phyloP scores from a whole-genome alignment of 1,140 invertebrate genomes.

The Dryas iulia region DNA sequence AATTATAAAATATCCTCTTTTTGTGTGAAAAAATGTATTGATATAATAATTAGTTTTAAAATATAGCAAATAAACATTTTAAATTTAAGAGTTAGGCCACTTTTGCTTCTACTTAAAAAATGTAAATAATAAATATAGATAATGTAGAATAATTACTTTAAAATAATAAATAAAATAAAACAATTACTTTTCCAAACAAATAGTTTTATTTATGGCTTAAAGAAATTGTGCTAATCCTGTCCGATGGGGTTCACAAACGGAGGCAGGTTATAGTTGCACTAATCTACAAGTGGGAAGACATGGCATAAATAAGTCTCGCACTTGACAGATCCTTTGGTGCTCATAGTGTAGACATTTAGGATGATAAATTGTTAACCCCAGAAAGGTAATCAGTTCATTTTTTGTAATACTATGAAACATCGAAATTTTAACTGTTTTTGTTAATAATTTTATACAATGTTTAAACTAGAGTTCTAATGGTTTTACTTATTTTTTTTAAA shows the following conservation, averaged over 20 bases:
- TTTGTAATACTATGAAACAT: too few relatives aligned
- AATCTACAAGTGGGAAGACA: constrained; percentile 48
- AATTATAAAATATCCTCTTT: too few relatives aligned
- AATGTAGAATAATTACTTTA: constrained; percentile 8
- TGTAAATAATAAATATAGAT: constrained; percentile 34
- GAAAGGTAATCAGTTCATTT: neutral
- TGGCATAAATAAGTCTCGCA: constrained; percentile 53
- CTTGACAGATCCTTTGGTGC: constrained; percentile 54
- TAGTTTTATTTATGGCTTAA: constrained; percentile 64
- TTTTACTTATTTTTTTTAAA: too few relatives aligned
- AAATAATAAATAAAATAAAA: constrained; percentile 46
- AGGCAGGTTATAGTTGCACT: constrained; percentile 39
- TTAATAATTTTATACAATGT: too few relatives aligned
- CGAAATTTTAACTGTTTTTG: too few relatives aligned
- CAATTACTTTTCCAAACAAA: constrained; percentile 59
- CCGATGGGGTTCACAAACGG: constrained; percentile 50
- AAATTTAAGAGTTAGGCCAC: neutral
- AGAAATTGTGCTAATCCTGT: constrained; percentile 59
- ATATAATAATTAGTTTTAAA: too few relatives aligned
- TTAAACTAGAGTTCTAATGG: too few relatives aligned
- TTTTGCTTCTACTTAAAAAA: constrained; percentile 1
- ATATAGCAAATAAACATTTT: too few relatives aligned
- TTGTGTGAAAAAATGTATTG: too few relatives aligned
- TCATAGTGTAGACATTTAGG: constrained; percentile 38
- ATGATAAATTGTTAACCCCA: constrained; percentile 7